Evolutionary conservation across 2,797 vertebrate species (phyloP).

Genomic region (Mustela erminea): DNA sequence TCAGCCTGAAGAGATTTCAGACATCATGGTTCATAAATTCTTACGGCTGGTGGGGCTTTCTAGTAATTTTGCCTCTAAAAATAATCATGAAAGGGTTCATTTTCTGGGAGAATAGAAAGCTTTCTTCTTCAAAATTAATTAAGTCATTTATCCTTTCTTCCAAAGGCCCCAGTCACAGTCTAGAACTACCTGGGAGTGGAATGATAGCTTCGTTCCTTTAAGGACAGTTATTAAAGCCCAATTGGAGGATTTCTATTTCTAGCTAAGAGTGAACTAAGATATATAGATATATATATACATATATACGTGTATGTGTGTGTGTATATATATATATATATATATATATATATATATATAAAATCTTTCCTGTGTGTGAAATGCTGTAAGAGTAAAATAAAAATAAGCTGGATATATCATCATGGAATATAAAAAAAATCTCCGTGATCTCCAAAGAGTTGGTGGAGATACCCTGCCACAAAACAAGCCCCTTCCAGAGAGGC

Average conservation of each 20-base stretch:
- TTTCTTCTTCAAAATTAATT: slow-evolving; percentile 56
- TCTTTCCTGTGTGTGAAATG: slow-evolving; percentile 26
- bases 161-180: slow-evolving; percentile 24
- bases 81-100: not conserved
- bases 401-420: not conserved
- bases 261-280: not conserved
- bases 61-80: slow-evolving; percentile 63
- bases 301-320: too few species aligned
- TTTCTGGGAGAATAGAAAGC: slow-evolving; percentile 55
- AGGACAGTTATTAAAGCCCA: slow-evolving; percentile 45
- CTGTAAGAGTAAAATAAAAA: slow-evolving; percentile 42
- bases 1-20: slow-evolving; percentile 58
- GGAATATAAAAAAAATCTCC: not conserved
- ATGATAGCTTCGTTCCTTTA: not conserved
- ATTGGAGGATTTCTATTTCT: slow-evolving; percentile 54
- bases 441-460: not conserved
- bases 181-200: slow-evolving; percentile 9
- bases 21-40: slow-evolving; percentile 49
- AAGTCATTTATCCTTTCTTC: slow-evolving; percentile 65
- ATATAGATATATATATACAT: not conserved
- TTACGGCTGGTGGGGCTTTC: slow-evolving; percentile 24
- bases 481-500: not conserved
- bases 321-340: too few species aligned
- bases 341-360: not conserved
- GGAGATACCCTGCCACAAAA: not conserved